These are phyloP conservation scores for Fulica atra DNA, from an alignment of 2,113 vertebrate species.

Conservation along the genomic window DNA sequence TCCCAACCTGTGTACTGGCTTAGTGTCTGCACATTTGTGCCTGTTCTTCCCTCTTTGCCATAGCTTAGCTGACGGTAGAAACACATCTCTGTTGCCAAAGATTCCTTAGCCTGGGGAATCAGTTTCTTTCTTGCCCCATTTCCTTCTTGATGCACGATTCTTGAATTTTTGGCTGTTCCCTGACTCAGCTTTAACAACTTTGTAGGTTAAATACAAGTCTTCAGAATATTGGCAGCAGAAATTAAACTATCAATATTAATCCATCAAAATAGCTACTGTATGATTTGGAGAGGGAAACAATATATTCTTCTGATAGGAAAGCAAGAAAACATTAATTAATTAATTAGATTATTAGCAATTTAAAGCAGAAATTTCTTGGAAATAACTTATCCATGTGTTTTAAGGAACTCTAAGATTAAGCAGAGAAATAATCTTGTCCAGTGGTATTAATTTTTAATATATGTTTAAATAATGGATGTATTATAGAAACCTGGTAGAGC, in stretches of 20 bases:
- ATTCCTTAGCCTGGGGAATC: background rate
- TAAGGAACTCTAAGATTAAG: background rate
- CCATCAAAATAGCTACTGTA: background rate
- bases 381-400: background rate
- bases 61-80: background rate
- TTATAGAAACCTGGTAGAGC: background rate
- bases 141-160: background rate
- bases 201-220: background rate
- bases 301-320: background rate
- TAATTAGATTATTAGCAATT: background rate
- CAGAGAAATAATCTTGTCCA: background rate
- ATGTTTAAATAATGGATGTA: background rate
- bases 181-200: background rate
- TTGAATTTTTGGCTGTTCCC: background rate
- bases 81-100: background rate
- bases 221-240: background rate
- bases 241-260: background rate
- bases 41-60: background rate
- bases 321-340: background rate
- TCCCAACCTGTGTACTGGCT: background rate
- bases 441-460: background rate
- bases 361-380: background rate
- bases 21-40: background rate
- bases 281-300: background rate
- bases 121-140: background rate